Base-by-base conservation (phyloP, 2,797 vertebrate species). In the Periophthalmus magnuspinnatus region DNA sequence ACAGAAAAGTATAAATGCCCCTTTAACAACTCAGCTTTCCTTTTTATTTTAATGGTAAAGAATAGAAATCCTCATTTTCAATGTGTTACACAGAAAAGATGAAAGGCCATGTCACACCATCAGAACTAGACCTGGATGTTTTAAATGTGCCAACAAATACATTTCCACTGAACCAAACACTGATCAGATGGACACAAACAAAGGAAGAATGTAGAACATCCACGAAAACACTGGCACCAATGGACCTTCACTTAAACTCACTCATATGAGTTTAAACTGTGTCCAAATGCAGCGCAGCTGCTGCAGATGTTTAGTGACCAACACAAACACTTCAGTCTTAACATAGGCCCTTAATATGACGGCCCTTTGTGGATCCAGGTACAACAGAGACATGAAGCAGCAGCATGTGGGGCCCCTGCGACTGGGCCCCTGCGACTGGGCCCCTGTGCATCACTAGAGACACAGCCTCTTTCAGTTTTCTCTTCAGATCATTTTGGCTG, bases 161-260 rank as follows among this genome's bases (percentile, higher is more conserved):
- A 77, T 77, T 77, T 67, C 75, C 82, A 73, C 33, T 89, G 81
- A 88, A 80, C 71, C 84, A 68, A 69, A 78, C 69, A 75, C 66
- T 69, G 63, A 74, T 75, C 78, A 87, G 82, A 90, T 88, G 90
- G 80, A 69, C 72, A 67, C 0, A 66, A 78, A 69, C 67, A 54
- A 82, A 75, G 77, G 67, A 83, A 77, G 78, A 81, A 84, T 79
- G 77, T 34, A 60, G 78, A 81, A 82, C 75, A 76, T 82, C 72
- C 83, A 79, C 78, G 61, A 72, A 88, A 87, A 77, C 68, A 67
- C 72, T 81, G 72, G 74, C 24, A 88, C 81, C 86, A 89, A 86
- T 88, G 86, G 86, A 65, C 85, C 87, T 87, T 90, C 74, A 83
- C 86, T 87, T 86, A 74, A 78, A 76, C 71, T 73, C 17, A 64